Evolutionary conservation across 2,113 vertebrate species (phyloP), one percentile per base, ranked within the genome.

Genomic region (Sinocyclocheilus grahami): DNA sequence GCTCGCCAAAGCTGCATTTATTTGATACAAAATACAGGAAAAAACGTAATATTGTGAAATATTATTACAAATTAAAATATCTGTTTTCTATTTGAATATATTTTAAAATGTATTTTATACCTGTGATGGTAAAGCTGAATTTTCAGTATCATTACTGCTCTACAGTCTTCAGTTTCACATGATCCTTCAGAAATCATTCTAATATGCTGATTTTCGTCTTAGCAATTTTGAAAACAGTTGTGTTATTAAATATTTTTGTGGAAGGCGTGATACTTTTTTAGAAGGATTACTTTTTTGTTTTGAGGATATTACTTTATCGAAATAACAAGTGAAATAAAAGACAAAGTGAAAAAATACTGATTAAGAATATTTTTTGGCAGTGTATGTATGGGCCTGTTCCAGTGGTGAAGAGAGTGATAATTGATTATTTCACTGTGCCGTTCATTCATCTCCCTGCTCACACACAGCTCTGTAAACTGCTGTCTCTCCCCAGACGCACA

Each of bases 361-460:
- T 55, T 18, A 55, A 55, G 60, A 87, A 76, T 82, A 74, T 62
- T 39, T 72, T 33, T n/a, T 20, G 60, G 77, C 55, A 37, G 53
- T 74, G 33, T 53, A 42, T 80, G 78, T 78, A 62, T 58, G 82
- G 81, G 46, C 30, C 16, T n/a, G 39, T 60, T 42, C 75, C 55
- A 30, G 53, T 78, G 39, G 55, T 84, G 71, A 81, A 86, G 80
- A 58, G 82, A 81, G 82, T 83, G 86, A 79, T 86, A 75, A 87
- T 87, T 84, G 83, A 82, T 82, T 84, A 86, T 69, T 89, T 76
- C 79, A 60, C 39, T 46, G 51, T 78, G 51, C 30, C 58, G 63
- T 87, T 76, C 86, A 83, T 89, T 87, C 83, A 87, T 90, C 89
- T 86, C 62, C 83, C 37, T 39, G 58, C 58, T 78, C 71, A 77